Evolutionary conservation across 2,888 invertebrate genomes (phyloP), one percentile per base, ranked within the genome.

Genomic region (Allolobophora icterica): DNA sequence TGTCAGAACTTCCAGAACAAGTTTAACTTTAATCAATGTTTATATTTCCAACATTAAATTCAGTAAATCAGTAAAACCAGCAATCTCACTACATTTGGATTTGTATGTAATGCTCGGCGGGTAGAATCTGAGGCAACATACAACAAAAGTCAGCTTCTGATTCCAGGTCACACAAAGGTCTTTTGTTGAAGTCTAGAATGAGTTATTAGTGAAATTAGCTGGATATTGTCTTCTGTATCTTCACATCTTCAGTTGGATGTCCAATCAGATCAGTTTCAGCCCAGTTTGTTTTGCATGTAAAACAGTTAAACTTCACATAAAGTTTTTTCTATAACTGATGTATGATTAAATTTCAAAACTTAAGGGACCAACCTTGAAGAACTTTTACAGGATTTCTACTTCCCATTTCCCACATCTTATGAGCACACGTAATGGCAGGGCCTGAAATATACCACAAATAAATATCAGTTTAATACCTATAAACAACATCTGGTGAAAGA

Each of bases 331-430:
- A 21, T 84, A n/a, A 35, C 0, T 34, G n/a, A 71, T 71, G 30
- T 35, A 30, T 33, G 84, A n/a, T 34, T 35, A 33, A 13, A n/a
- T 3, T 38, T 90, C 52, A 52, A 34, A 34, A 52, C 33, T 33
- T 15, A 38, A 45, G 24, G 33, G n/a, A 71, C 40, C 34, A 38
- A 94, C 95, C 95, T 94, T 94, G 94, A 1, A 95, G 93, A 40
- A 95, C 94, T 90, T 94, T 94, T 3, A 95, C 94, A 90, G 93
- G 92, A 91, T 94, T 94, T 92, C 94, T 93, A 89, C 95, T 95
- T 89, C 95, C 95, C 93, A 93, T 94, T 30, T 94, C 93, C 94
- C 94, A 95, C 89, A 95, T 92, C n/a, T 94, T 90, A 19, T 93
- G 92, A 5, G 94, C 95, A 94, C 94, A 95, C 40, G 93, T 92